Evolutionary conservation across 1,140 invertebrate species (phyloP), one percentile per base, ranked within the genome.

Genomic region (Euborellia annulipes): DNA sequence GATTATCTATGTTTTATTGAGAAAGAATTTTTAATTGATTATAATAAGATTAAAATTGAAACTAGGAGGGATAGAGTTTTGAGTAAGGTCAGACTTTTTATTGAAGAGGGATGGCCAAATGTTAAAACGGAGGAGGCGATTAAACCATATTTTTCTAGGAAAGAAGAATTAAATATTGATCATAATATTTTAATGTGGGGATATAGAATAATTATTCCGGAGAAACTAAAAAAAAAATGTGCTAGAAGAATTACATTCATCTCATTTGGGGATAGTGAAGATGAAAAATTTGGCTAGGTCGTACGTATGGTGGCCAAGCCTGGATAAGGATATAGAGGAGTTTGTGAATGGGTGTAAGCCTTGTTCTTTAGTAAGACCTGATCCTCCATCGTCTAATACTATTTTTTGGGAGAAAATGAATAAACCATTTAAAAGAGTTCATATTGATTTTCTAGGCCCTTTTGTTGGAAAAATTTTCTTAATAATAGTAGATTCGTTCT

Each of bases 131-230:
- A n/a, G n/a, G n/a, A n/a, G n/a, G n/a, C n/a, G n/a, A n/a, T n/a
- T n/a, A n/a, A n/a, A n/a, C 14, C 32, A 9, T 34, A 9, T 11
- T 34, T n/a, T 9, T 9, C 32, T n/a, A 34, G 38, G 18, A 18
- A 42, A 19, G 19, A 14, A 4, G 48, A 51, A 40, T 23, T 50
- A 11, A 30, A 19, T 16, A 38, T 45, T 23, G 47, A 51, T 40
- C 40, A 50, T 17, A 18, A 42, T 21, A 49, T 23, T 22, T 22
- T 48, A 16, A 50, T 50, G 49, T 50, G 49, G 47, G 49, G 49
- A 19, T 23, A 39, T 43, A 8, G 41, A 36, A 17, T 43, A 36
- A 20, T 43, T 8, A 43, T 43, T 36, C 41, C 41, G 17, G 22
- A 8, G 27, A 36, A 8, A 9, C 22, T 43, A 36, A 27, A 17